phyloP scores from a whole-genome alignment of 2,888 invertebrate species.

The Caenorhabditis uteleia region DNA sequence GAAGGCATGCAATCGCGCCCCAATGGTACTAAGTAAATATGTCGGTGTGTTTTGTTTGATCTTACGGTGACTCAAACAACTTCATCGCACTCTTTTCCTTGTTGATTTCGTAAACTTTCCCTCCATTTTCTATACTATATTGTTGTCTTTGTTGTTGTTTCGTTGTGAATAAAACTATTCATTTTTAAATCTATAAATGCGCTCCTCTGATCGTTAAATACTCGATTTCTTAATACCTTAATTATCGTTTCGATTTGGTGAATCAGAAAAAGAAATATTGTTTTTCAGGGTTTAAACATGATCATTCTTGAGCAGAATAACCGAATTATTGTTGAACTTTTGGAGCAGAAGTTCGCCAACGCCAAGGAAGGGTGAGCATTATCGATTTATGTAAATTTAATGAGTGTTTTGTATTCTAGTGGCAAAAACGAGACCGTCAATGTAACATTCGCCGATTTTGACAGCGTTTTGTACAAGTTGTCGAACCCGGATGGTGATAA shows the following conservation, averaged over 20 bases:
- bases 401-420: constrained; percentile 75
- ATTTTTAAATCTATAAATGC: no score
- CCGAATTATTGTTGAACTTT: constrained; percentile 95
- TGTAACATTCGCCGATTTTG: constrained; percentile 88
- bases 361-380: constrained; percentile 85
- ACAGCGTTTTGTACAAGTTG: constrained; percentile 97
- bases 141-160: no score
- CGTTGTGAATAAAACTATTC: no score
- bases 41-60: no score
- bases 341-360: constrained; percentile 93
- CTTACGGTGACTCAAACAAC: no score
- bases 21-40: no score
- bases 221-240: constrained; percentile 10
- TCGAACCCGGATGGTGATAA: constrained; percentile 95
- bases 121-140: no score
- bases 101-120: no score
- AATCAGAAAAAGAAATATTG: background rate
- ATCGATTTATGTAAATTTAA: constrained; percentile 1
- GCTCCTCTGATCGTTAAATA: background rate
- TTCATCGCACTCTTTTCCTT: no score
- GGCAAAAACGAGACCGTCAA: constrained; percentile 94
- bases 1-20: no score
- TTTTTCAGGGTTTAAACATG: constrained; percentile 64
- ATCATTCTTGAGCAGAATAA: constrained; percentile 92
- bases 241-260: background rate